Conservation (phyloP, 2,888 invertebrate genomes). For the Microctonus hyperodae region DNA sequence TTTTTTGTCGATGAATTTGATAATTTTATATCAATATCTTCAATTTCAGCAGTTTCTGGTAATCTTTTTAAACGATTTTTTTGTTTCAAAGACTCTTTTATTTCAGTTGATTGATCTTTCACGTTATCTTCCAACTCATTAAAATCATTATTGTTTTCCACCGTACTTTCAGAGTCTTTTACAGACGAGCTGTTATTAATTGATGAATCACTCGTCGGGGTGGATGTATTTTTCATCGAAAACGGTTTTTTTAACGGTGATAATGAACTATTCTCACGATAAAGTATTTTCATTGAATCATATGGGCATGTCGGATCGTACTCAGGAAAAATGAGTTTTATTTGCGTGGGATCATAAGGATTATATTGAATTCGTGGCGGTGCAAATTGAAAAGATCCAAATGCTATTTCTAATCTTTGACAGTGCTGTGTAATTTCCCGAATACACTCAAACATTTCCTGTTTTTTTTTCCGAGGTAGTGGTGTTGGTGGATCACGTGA, state of each 20-base stretch:
- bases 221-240: slow-evolving; percentile 15
- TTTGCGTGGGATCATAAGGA: slow-evolving; percentile 57
- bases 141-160: not conserved
- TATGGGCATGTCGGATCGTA: slow-evolving; percentile 52
- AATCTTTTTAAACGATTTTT: not conserved
- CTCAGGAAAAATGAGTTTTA: slow-evolving; percentile 55
- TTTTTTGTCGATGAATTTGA: not conserved
- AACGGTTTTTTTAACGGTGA: not conserved
- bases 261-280: not conserved
- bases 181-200: not conserved
- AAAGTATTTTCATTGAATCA: slow-evolving; percentile 23
- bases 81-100: not conserved
- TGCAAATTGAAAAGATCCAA: slow-evolving; percentile 58
- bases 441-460: slow-evolving; percentile 58
- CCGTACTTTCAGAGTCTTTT: not conserved
- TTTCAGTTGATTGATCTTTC: slow-evolving; percentile 21
- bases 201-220: slow-evolving; percentile 7
- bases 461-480: slow-evolving; percentile 54
- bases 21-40: not conserved
- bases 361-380: slow-evolving; percentile 55
- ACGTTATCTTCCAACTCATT: not conserved
- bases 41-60: not conserved
- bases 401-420: slow-evolving; percentile 53
- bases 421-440: slow-evolving; percentile 57
- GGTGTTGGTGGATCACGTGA: slow-evolving; percentile 68